phyloP scores from a whole-genome alignment of 2,797 vertebrate species.

The Lepus oiostolus region DNA sequence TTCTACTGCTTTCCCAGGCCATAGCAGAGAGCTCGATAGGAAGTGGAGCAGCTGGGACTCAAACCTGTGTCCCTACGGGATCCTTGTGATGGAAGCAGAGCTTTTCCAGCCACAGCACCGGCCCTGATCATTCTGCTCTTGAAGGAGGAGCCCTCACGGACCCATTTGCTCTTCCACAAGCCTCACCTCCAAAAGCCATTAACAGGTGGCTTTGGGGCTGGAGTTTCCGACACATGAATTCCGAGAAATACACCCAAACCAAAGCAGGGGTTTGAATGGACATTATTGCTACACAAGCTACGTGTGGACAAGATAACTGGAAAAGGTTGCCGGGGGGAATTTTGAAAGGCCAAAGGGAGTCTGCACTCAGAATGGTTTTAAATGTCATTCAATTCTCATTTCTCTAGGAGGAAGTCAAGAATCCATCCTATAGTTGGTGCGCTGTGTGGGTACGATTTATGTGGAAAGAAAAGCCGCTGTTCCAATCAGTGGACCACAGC shows the following conservation, averaged over 20 bases:
- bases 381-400: background rate
- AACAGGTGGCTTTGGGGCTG: background rate
- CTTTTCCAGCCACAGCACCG: too few relatives aligned
- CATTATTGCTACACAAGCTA: background rate
- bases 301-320: background rate
- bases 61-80: too few relatives aligned
- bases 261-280: background rate
- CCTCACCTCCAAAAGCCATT: background rate
- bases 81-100: too few relatives aligned
- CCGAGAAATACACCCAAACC: background rate
- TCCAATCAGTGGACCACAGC: background rate
- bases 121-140: background rate
- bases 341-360: conserved; percentile 31
- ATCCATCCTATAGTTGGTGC: background rate
- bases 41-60: too few relatives aligned
- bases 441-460: conserved; percentile 2
- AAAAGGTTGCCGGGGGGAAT: background rate
- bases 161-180: background rate
- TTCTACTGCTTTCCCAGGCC: too few relatives aligned
- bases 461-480: conserved; percentile 18
- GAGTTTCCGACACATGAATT: background rate
- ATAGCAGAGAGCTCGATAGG: too few relatives aligned
- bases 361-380: conserved; percentile 3
- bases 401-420: conserved; percentile 36
- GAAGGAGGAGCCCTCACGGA: background rate